A percentile compares a stretch with the other conserved stretches of the same genome.
Evolutionary conservation across 2,888 invertebrate genomes (phyloP).

Genomic region (Himalopsyche tibetana): DNA sequence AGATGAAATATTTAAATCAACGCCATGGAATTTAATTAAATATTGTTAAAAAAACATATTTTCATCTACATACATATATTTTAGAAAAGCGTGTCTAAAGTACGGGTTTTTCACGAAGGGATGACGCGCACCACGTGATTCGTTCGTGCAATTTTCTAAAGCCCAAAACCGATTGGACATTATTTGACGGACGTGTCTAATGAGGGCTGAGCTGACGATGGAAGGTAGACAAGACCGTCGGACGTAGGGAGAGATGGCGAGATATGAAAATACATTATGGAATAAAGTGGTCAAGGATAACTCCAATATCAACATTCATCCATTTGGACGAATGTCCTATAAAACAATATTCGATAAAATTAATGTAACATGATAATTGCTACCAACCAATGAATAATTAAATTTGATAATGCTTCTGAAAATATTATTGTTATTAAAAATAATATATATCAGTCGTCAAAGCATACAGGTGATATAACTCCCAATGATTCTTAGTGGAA

Average conservation of each 20-base stretch:
- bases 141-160: constrained; percentile 16
- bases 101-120: not conserved
- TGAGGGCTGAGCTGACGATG: constrained; percentile 57
- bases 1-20: too few relatives aligned
- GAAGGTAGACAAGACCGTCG: constrained; percentile 24
- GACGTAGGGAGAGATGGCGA: constrained; percentile 27
- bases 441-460: too few relatives aligned
- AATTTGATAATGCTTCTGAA: too few relatives aligned
- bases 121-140: not conserved
- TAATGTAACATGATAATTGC: too few relatives aligned
- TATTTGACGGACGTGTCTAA: constrained; percentile 66
- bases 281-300: not conserved
- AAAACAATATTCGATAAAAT: too few relatives aligned
- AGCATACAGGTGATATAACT: too few relatives aligned
- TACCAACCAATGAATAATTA: too few relatives aligned
- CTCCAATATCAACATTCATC: not conserved
- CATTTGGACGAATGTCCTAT: too few relatives aligned
- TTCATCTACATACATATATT: not conserved
- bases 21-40: too few relatives aligned
- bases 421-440: too few relatives aligned
- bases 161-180: constrained; percentile 57
- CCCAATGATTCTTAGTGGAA: too few relatives aligned
- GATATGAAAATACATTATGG: constrained; percentile 34
- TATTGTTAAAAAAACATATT: not conserved
- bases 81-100: not conserved